Conservation (phyloP, 2,797 vertebrate genomes). For the Enteromius afrohamiltoni region DNA sequence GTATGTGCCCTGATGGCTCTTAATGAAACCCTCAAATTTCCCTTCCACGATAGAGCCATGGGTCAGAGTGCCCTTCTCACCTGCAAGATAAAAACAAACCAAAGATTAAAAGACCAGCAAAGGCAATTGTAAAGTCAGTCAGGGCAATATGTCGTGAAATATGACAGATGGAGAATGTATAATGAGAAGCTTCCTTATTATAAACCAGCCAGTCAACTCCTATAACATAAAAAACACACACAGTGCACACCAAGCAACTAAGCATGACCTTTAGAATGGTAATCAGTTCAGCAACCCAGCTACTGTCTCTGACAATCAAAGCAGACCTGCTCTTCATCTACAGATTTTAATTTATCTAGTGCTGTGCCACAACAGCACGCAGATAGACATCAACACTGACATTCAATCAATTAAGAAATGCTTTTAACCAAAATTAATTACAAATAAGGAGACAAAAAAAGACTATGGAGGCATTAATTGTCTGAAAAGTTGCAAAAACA, state of each 20-base stretch:
- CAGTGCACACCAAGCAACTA: background rate
- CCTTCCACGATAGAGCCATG: conserved; percentile 94
- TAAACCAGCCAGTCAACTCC: conserved; percentile 22
- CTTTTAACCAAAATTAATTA: background rate
- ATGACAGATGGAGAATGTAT: conserved; percentile 11
- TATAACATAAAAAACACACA: conserved; percentile 27
- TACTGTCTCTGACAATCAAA: conserved; percentile 41
- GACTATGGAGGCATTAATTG: background rate
- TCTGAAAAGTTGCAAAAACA: background rate
- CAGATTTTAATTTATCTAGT: conserved; percentile 3
- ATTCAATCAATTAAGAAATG: background rate
- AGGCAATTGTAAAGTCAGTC: conserved; percentile 1
- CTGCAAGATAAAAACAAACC: conserved; percentile 71
- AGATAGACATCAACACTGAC: background rate
- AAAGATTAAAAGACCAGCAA: background rate
- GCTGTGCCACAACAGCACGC: background rate
- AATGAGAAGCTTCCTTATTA: conserved; percentile 12
- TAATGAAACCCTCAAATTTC: conserved; percentile 96
- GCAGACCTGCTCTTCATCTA: conserved; percentile 2
- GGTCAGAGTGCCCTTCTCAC: conserved; percentile 89
- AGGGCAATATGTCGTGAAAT: background rate
- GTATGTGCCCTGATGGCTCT: conserved; percentile 89
- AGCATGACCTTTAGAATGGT: conserved; percentile 50
- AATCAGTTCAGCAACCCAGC: conserved; percentile 45
- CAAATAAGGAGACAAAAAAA: conserved; percentile 6